Evolutionary conservation across 1,140 invertebrate species (phyloP).

Genomic region (Caenorhabditis latens): DNA sequence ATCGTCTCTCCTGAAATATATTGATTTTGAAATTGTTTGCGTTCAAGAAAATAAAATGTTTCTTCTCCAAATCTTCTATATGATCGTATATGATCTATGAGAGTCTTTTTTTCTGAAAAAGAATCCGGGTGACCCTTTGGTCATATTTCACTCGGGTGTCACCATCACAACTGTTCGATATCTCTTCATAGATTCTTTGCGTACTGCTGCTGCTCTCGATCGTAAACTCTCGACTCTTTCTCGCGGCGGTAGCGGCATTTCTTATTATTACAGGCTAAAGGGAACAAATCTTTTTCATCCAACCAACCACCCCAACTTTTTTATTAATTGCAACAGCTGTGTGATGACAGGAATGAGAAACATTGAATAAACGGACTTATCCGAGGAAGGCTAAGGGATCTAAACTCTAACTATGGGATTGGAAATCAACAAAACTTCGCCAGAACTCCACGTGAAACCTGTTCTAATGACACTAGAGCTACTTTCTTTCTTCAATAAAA

Average conservation of each 20-base stretch:
- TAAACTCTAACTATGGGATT: no score
- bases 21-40: no score
- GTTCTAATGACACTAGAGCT: no score
- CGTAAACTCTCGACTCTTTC: constrained; percentile 40
- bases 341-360: constrained; percentile 26
- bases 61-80: neutral
- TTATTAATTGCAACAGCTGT: constrained; percentile 51
- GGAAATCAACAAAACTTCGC: no score
- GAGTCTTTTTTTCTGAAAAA: constrained; percentile 13
- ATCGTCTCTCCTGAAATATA: constrained; percentile 27
- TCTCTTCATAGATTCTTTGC: neutral
- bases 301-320: neutral
- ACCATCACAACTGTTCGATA: constrained; percentile 45
- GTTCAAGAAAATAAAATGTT: no score
- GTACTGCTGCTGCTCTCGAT: neutral
- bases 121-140: constrained; percentile 22
- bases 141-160: constrained; percentile 56
- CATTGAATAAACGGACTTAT: neutral
- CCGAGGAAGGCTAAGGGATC: neutral
- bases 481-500: no score
- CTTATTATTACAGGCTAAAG: constrained; percentile 33
- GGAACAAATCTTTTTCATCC: neutral
- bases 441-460: no score
- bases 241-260: neutral
- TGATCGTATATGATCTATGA: neutral